Base-by-base conservation (phyloP, 2,113 vertebrate genomes). In the Indicator maculatus region DNA sequence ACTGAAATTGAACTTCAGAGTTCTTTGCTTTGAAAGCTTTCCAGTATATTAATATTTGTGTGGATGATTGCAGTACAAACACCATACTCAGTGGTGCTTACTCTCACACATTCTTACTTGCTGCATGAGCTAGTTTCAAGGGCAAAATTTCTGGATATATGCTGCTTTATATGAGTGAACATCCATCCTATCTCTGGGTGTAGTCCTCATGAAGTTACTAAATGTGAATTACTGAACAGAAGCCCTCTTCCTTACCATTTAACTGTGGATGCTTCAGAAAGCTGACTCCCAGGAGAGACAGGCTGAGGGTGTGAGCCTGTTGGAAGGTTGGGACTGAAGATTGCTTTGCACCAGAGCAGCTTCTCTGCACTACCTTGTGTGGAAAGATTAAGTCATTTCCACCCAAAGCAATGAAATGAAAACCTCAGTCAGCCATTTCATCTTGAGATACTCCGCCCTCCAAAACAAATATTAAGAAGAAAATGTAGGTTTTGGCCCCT, bases 401-500 rank as follows among this genome's bases (percentile, higher is more conserved):
- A 94, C 71, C 66, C 78, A 89, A 94, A 70, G 79, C 84, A 55
- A 14, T 76, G 79, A 88, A 95, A 64, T 89, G 52, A 87, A 86
- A 86, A 91, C 65, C 80, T 88, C 83, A 13, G 80, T 88, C 93
- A 95, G 90, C 88, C 90, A 88, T 95, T 96, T 92, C 90, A 83
- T 85, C 74, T 59, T 41, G 81, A 92, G 72, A 85, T 90, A 96
- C 88, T 28, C 84, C 30, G 14, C 91, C 93, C 84, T 96, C 70
- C 6, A 12, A 83, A 90, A 72, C 74, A 95, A 90, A 65, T 86
- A 71, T 27, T 83, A 61, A 92, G 70, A 87, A 63, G 69, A 90
- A 93, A 92, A 95, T 91, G 86, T 83, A 83, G 83, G 71, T 2
- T 92, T 89, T 87, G 69, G 78, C 67, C 60, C n/a, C 11, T 83